phyloP scores from a whole-genome alignment of 2,113 vertebrate species.

The Fulmarus glacialis region DNA sequence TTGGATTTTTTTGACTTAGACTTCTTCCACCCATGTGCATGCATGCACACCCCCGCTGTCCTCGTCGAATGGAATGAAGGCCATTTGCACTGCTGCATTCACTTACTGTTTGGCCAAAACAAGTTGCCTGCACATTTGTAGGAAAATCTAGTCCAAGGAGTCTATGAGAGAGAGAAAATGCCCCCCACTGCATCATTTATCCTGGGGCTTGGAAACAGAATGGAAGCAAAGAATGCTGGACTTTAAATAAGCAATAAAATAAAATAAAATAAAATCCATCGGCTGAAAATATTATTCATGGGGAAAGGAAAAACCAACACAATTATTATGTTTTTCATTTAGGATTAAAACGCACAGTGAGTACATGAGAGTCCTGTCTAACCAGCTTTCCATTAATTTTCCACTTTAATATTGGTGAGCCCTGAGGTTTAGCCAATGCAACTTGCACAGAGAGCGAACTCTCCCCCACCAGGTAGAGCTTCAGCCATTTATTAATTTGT shows the following conservation, averaged over 20 bases:
- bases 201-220: background rate
- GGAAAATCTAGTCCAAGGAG: slow-evolving; percentile 7
- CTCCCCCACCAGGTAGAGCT: background rate
- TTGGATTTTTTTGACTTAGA: background rate
- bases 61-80: background rate
- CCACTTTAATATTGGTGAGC: background rate
- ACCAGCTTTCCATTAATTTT: background rate
- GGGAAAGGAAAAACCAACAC: background rate
- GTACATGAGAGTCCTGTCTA: background rate
- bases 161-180: background rate
- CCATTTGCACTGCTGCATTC: background rate
- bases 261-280: background rate
- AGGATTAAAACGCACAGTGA: slow-evolving; percentile 20
- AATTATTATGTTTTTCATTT: background rate
- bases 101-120: background rate
- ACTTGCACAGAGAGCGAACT: background rate
- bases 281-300: background rate
- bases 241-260: slow-evolving; percentile 2
- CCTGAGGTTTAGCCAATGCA: slow-evolving; percentile 7
- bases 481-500: background rate
- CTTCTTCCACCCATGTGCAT: background rate
- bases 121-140: background rate
- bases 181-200: background rate
- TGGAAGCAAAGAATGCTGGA: background rate
- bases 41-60: background rate